A percentile compares a stretch with the other conserved stretches of the same genome.
phyloP scores from a whole-genome alignment of 2,888 invertebrate genomes.

The Drosophila infuscata region DNA sequence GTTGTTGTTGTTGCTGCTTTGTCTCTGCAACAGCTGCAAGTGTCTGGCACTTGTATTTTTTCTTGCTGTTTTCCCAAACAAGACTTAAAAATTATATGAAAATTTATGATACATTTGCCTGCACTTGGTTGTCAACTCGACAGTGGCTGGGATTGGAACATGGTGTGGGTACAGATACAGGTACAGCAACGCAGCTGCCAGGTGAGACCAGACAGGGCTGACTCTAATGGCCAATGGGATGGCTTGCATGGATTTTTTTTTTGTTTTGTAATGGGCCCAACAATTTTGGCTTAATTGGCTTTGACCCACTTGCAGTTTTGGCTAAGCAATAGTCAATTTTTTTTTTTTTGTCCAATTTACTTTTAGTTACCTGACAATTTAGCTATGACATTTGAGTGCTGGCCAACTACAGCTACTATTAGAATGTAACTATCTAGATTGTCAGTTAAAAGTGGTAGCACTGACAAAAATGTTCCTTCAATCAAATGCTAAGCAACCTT shows the following conservation, averaged over 20 bases:
- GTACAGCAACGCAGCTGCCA: conserved; percentile 47
- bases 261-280: conserved; percentile 43
- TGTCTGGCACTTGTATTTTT: conserved; percentile 71
- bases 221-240: conserved; percentile 52
- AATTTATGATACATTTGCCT: conserved; percentile 80
- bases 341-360: conserved; percentile 25
- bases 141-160: conserved; percentile 42
- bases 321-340: conserved; percentile 28
- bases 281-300: conserved; percentile 63
- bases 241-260: conserved; percentile 18
- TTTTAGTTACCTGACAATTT: conserved; percentile 25
- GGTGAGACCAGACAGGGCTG: conserved; percentile 49
- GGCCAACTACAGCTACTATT: conserved; percentile 2
- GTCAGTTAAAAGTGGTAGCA: neutral
- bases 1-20: conserved; percentile 44
- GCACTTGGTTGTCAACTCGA: conserved; percentile 75
- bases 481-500: neutral
- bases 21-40: conserved; percentile 72
- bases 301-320: conserved; percentile 46
- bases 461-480: neutral
- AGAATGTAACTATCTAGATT: neutral
- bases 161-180: conserved; percentile 14
- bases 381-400: conserved; percentile 30
- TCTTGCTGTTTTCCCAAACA: conserved; percentile 50
- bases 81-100: conserved; percentile 77